These are phyloP conservation scores for Hyposoter didymator DNA, from an alignment of 2,888 invertebrate genomes.

Conservation along the genomic window DNA sequence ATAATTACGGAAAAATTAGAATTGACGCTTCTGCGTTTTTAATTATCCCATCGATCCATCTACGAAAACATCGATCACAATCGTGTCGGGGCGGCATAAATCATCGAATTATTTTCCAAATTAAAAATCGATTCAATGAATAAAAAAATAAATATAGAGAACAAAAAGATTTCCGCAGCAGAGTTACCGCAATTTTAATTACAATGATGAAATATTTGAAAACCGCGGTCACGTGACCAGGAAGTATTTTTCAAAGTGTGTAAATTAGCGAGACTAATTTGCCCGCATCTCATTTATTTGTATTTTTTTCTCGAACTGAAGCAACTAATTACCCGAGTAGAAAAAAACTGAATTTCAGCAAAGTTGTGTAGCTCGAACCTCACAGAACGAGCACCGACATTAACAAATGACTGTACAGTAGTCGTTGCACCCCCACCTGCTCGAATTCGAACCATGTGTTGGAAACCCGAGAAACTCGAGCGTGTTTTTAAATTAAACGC, in stretches of 20 bases:
- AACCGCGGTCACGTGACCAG: neutral
- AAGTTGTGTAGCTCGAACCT: slow-evolving; percentile 14
- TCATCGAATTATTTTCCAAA: neutral
- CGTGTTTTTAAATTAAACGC: slow-evolving; percentile 37
- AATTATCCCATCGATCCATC: slow-evolving; percentile 2
- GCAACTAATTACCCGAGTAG: neutral
- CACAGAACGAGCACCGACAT: slow-evolving; percentile 9
- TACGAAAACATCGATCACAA: slow-evolving; percentile 1
- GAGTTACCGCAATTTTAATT: neutral
- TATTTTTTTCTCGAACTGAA: neutral
- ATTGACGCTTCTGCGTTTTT: neutral
- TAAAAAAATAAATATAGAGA: neutral
- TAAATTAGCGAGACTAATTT: neutral
- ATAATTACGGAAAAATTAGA: neutral
- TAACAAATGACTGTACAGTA: slow-evolving; percentile 19
- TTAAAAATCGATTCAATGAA: neutral
- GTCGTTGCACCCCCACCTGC: neutral
- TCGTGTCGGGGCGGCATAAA: neutral
- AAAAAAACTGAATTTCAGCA: slow-evolving; percentile 11
- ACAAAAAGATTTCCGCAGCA: neutral
- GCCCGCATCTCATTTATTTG: neutral
- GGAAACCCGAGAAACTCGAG: slow-evolving; percentile 14
- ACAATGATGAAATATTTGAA: neutral
- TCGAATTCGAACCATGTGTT: slow-evolving; percentile 16
- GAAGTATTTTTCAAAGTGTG: neutral